These are phyloP conservation scores for Periophthalmus magnuspinnatus DNA, from an alignment of 2,797 vertebrate genomes.

Conservation along the genomic window DNA sequence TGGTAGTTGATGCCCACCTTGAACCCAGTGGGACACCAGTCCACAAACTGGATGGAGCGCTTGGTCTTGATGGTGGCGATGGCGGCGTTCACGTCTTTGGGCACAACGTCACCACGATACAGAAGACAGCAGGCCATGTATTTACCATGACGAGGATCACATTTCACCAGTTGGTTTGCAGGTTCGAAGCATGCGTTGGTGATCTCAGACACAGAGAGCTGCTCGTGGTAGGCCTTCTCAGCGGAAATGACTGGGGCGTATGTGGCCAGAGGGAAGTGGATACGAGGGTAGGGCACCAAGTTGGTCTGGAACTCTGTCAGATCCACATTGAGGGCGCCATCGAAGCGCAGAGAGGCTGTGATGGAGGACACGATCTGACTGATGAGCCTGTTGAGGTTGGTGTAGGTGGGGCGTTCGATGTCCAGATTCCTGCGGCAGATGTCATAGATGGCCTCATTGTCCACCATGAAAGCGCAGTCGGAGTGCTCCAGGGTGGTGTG, in stretches of 20 bases:
- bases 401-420: conserved; percentile 50
- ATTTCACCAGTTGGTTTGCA: conserved; percentile 73
- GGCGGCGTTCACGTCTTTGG: conserved; percentile 85
- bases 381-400: conserved; percentile 60
- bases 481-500: conserved; percentile 74
- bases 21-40: conserved; percentile 86
- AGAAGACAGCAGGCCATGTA: conserved; percentile 77
- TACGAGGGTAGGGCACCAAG: conserved; percentile 67
- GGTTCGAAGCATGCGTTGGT: conserved; percentile 71
- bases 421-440: conserved; percentile 57
- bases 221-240: conserved; percentile 69
- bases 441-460: conserved; percentile 49
- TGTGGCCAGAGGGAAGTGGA: conserved; percentile 67
- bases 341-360: conserved; percentile 61
- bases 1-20: conserved; percentile 86
- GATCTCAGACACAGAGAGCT: conserved; percentile 67
- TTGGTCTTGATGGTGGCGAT: conserved; percentile 84
- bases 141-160: conserved; percentile 72
- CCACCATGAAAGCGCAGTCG: conserved; percentile 73
- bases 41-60: conserved; percentile 83
- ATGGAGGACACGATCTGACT: conserved; percentile 64
- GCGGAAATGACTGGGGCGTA: conserved; percentile 66
- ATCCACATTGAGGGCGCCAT: conserved; percentile 62
- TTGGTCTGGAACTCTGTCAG: conserved; percentile 69
- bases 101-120: conserved; percentile 81